phyloP scores from a whole-genome alignment of 2,797 vertebrate species.

The Pseudomugil tenellus region DNA sequence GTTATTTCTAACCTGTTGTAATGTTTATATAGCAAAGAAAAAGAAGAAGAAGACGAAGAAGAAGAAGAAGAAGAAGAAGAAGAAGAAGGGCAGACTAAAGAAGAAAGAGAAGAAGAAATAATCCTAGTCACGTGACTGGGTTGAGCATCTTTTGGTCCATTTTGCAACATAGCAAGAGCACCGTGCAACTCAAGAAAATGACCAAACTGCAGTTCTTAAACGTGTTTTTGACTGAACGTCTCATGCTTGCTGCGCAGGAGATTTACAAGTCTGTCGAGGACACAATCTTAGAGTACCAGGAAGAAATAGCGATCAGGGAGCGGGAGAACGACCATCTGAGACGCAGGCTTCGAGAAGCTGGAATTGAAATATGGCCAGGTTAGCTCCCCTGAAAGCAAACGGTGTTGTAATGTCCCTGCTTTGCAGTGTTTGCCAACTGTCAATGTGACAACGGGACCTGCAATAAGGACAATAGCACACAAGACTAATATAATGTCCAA shows the following conservation, averaged over 20 bases:
- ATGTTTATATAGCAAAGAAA: neutral
- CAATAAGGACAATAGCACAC: neutral
- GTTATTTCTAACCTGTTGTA: too few species aligned
- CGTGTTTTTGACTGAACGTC: slow-evolving; percentile 81
- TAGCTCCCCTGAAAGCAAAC: slow-evolving; percentile 66
- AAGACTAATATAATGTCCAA: too few species aligned
- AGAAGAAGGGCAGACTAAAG: neutral
- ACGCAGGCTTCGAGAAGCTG: slow-evolving; percentile 80
- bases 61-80: neutral
- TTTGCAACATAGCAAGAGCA: slow-evolving; percentile 61
- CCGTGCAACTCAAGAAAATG: slow-evolving; percentile 66
- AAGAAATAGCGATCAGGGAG: slow-evolving; percentile 80
- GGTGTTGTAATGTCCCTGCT: neutral
- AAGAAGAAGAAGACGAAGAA: slow-evolving; percentile 18
- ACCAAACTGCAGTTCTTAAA: slow-evolving; percentile 82
- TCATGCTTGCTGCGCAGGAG: slow-evolving; percentile 82
- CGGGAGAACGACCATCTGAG: slow-evolving; percentile 82
- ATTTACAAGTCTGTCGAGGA: slow-evolving; percentile 83
- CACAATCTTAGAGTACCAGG: slow-evolving; percentile 81
- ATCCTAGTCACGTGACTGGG: slow-evolving; percentile 74
- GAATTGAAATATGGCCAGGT: slow-evolving; percentile 84
- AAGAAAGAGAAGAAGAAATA: slow-evolving; percentile 19
- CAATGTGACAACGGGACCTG: neutral
- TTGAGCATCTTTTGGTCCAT: slow-evolving; percentile 76
- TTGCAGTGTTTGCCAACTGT: neutral